Conservation (phyloP, 92 coral and sea anemone genomes). For the Porites evermanni region DNA sequence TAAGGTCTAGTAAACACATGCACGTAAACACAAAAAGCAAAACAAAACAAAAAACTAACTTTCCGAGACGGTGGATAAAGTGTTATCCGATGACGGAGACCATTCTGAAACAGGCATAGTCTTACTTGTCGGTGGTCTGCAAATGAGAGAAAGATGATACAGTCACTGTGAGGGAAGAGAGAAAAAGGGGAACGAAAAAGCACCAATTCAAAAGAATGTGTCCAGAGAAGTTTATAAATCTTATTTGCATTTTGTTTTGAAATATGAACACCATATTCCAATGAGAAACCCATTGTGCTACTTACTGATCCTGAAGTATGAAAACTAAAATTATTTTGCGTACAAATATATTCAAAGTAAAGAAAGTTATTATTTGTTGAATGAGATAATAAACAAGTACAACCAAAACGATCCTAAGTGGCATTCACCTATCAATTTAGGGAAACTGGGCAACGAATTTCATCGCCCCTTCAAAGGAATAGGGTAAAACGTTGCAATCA, state of each 20-base stretch:
- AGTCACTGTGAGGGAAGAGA: not conserved
- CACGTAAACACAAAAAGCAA: not conserved
- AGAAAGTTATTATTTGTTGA: too few species aligned
- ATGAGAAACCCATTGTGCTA: not conserved
- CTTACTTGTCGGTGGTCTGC: constrained; percentile 71
- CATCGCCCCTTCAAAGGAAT: too few species aligned
- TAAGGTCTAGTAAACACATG: not conserved
- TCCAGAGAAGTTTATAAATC: not conserved
- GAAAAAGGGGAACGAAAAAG: not conserved
- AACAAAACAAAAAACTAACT: constrained; percentile 34
- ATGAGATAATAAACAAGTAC: too few species aligned
- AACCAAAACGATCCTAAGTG: too few species aligned
- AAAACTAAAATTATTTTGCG: not conserved
- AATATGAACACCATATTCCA: not conserved
- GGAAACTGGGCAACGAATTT: too few species aligned
- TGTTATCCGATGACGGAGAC: constrained; percentile 79
- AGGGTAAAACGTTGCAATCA: too few species aligned
- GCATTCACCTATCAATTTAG: too few species aligned
- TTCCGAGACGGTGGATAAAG: constrained; percentile 72
- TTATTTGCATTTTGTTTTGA: not conserved
- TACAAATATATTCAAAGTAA: too few species aligned
- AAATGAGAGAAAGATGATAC: not conserved
- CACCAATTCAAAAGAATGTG: not conserved
- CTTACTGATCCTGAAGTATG: too few species aligned
- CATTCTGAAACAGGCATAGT: constrained; percentile 56